These are phyloP conservation scores for Myotis vivesi DNA, from an alignment of 2,797 vertebrate species.

Conservation along the genomic window DNA sequence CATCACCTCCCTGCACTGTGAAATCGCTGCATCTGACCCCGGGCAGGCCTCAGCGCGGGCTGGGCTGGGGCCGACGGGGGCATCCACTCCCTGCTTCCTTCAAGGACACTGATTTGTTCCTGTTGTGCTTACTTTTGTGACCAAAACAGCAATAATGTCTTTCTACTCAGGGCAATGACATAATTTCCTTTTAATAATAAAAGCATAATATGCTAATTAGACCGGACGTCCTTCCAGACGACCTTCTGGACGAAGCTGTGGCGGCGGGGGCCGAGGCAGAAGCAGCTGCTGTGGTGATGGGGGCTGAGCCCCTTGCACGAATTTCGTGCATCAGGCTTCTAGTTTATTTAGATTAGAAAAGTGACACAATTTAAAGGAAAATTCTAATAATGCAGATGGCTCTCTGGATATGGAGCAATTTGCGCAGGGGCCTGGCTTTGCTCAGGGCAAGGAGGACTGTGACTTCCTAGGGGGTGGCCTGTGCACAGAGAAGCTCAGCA, in stretches of 20 bases:
- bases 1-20: fast-evolving
- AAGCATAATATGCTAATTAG: no score
- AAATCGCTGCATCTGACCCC: not conserved
- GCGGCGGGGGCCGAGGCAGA: no score
- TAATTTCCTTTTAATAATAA: not conserved
- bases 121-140: not conserved
- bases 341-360: not conserved
- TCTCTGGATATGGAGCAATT: not conserved
- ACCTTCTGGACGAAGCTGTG: no score
- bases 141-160: not conserved
- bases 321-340: no score
- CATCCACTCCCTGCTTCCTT: not conserved
- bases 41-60: not conserved
- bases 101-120: not conserved
- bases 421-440: not conserved
- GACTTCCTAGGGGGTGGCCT: not conserved
- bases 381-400: not conserved
- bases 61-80: no score
- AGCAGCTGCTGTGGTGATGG: no score
- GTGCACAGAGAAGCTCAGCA: not conserved
- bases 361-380: not conserved
- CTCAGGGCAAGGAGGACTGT: not conserved
- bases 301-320: no score
- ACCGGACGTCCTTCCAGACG: no score
- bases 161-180: not conserved